phyloP scores from a whole-genome alignment of 2,113 vertebrate genomes.

The Proteles cristata region DNA sequence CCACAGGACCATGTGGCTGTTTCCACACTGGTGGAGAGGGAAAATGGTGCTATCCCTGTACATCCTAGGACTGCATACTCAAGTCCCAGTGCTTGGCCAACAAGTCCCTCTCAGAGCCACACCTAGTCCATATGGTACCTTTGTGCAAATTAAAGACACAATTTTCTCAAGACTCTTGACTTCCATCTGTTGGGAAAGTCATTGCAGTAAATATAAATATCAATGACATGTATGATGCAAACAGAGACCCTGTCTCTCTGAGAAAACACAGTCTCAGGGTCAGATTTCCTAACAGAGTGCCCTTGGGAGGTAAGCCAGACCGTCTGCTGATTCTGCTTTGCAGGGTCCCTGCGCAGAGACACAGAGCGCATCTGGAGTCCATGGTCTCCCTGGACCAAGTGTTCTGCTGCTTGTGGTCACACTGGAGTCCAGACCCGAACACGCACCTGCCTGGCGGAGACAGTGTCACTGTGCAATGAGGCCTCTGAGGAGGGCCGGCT shows the following conservation, averaged over 20 bases:
- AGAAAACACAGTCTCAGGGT: not conserved
- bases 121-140: not conserved
- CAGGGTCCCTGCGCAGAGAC: conserved; percentile 83
- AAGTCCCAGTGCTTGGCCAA: not conserved
- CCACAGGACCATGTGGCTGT: not conserved
- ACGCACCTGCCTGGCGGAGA: conserved; percentile 89
- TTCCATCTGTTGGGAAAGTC: not conserved
- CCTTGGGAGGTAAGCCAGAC: not conserved
- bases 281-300: not conserved
- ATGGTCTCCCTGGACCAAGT: conserved; percentile 95
- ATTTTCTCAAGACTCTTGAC: conserved; percentile 3
- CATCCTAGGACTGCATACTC: not conserved
- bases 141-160: not conserved
- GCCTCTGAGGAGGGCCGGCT: conserved; percentile 89
- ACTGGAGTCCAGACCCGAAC: conserved; percentile 91
- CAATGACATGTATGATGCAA: not conserved
- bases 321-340: not conserved
- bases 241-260: not conserved
- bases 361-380: conserved; percentile 88
- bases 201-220: not conserved
- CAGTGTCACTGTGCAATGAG: conserved; percentile 88
- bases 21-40: not conserved
- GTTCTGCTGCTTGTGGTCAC: conserved; percentile 91
- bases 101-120: not conserved
- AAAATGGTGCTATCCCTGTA: not conserved